Evolutionary conservation across 2,888 invertebrate genomes (phyloP).

Genomic region (Brachynemurus nebulosus): DNA sequence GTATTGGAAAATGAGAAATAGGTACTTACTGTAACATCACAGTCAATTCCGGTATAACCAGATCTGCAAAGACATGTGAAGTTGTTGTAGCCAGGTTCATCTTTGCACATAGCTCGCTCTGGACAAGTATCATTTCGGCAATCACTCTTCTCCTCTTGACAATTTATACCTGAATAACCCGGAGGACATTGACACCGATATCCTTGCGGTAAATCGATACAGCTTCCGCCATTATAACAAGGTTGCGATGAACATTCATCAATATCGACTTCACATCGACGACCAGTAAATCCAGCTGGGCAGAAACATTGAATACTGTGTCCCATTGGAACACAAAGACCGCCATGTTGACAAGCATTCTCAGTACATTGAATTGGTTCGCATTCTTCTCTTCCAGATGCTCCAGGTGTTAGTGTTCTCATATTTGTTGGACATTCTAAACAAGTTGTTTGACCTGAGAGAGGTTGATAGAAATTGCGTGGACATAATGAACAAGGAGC

Average conservation of each 20-base stretch:
- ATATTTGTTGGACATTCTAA: constrained; percentile 83
- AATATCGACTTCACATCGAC: constrained; percentile 86
- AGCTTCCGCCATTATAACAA: constrained; percentile 85
- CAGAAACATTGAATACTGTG: constrained; percentile 86
- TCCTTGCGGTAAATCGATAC: constrained; percentile 83
- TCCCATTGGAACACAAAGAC: constrained; percentile 77
- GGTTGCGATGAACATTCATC: constrained; percentile 91
- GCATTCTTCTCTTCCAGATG: constrained; percentile 75
- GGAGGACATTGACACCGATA: constrained; percentile 79
- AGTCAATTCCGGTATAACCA: constrained; percentile 87
- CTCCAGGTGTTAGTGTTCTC: constrained; percentile 68
- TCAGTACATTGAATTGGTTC: constrained; percentile 76
- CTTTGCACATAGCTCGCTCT: constrained; percentile 94
- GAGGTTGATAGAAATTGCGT: constrained; percentile 78
- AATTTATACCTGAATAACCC: constrained; percentile 85
- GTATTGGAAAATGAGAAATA: constrained; percentile 10
- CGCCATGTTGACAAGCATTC: constrained; percentile 80
- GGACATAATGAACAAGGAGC: constrained; percentile 91
- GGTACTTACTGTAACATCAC: constrained; percentile 65
- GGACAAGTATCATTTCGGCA: constrained; percentile 84
- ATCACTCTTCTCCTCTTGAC: constrained; percentile 85
- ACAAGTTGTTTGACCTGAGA: constrained; percentile 72
- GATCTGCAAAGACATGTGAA: constrained; percentile 86
- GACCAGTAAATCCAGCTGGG: constrained; percentile 87
- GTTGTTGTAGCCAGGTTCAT: constrained; percentile 78